Conservation (phyloP, 1,140 invertebrate species). For the Brachionus paranguensis region DNA sequence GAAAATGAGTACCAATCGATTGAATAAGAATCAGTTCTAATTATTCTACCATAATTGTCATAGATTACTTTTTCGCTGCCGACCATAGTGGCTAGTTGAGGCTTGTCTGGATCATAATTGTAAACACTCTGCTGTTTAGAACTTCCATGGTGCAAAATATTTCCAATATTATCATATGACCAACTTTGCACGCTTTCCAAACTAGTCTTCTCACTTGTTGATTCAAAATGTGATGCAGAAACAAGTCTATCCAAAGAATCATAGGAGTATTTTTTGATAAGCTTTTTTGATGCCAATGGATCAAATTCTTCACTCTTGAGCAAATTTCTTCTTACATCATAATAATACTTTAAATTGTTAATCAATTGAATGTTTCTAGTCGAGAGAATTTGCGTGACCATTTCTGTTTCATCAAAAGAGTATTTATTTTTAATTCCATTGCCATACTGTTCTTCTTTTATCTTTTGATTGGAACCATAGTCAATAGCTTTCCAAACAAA, state of each 20-base stretch:
- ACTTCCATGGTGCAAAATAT: neutral
- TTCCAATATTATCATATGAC: neutral
- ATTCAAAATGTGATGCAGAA: no score
- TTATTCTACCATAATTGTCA: neutral
- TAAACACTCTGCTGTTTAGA: conserved; percentile 1
- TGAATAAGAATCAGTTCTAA: neutral
- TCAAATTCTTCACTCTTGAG: neutral
- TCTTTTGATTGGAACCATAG: neutral
- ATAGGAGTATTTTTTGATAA: neutral
- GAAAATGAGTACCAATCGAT: neutral
- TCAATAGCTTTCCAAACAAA: neutral
- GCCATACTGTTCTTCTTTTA: conserved; percentile 1
- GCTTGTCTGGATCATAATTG: neutral
- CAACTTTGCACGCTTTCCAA: neutral
- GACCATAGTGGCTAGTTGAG: neutral
- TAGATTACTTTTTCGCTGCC: neutral
- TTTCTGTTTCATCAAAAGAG: neutral
- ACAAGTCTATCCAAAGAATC: neutral
- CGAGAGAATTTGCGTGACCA: neutral
- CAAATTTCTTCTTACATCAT: conserved; percentile 7
- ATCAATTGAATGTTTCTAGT: conserved; percentile 7
- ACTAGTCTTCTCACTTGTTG: no score
- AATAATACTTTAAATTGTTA: neutral
- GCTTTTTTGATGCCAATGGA: neutral
- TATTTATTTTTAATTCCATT: conserved; percentile 4